A percentile compares a stretch with the other conserved stretches of the same genome.
Conservation (phyloP, 2,113 vertebrate species). For the Sinocyclocheilus anshuiensis region DNA sequence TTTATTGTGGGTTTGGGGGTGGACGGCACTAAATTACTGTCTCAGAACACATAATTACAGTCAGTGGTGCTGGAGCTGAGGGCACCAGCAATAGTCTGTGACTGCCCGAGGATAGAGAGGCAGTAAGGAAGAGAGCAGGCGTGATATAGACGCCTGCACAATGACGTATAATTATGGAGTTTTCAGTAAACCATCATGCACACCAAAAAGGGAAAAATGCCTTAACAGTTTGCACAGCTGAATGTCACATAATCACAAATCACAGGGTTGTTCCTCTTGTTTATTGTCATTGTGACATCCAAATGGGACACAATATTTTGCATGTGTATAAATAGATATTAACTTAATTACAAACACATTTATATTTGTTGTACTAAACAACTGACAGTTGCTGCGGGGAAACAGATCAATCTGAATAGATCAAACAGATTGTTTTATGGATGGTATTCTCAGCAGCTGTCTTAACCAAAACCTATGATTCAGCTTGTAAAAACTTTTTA, state of each 20-base stretch:
- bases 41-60: conserved; percentile 62
- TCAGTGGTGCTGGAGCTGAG: conserved; percentile 17
- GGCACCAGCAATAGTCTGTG: conserved; percentile 32
- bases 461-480: neutral
- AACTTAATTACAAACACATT: neutral
- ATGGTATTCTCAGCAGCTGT: neutral
- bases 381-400: neutral
- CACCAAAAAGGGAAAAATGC: neutral
- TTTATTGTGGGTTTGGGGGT: conserved; percentile 57
- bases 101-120: conserved; percentile 18
- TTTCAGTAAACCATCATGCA: conserved; percentile 13
- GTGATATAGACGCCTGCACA: neutral
- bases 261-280: neutral
- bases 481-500: neutral
- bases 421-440: neutral
- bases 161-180: conserved; percentile 5
- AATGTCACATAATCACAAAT: neutral
- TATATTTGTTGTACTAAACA: neutral
- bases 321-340: neutral
- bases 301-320: neutral
- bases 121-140: neutral
- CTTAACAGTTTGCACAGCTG: neutral
- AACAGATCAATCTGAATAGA: neutral
- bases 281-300: conserved; percentile 8
- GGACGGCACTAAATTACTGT: conserved; percentile 59